Conservation (phyloP, 2,113 vertebrate species). For the Circaetus cinerascens region DNA sequence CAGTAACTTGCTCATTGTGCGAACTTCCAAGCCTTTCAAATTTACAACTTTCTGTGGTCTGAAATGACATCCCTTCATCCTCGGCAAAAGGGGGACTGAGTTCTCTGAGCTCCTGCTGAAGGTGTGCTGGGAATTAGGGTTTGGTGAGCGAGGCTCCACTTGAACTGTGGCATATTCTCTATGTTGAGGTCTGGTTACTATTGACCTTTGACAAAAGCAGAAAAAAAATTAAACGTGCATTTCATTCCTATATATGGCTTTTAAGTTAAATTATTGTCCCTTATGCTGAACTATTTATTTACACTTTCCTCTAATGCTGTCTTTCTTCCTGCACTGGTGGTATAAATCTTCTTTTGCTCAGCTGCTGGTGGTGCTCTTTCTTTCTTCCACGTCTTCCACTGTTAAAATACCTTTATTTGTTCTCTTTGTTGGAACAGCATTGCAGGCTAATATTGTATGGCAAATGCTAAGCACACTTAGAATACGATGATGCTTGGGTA, state of each 20-base stretch:
- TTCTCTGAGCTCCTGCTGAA: neutral
- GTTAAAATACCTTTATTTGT: neutral
- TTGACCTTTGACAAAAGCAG: neutral
- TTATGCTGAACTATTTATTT: neutral
- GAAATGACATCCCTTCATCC: neutral
- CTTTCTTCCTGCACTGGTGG: neutral
- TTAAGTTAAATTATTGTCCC: neutral
- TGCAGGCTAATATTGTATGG: neutral
- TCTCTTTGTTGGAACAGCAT: neutral
- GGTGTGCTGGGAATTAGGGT: neutral
- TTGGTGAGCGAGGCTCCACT: neutral
- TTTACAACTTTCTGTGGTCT: neutral
- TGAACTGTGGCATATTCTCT: neutral
- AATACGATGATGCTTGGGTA: neutral
- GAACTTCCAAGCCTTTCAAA: neutral
- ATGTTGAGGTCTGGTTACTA: neutral
- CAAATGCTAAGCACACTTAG: neutral
- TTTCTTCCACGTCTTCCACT: neutral
- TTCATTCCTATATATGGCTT: neutral
- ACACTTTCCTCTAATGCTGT: neutral
- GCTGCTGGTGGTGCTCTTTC: neutral
- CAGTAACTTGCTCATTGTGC: neutral
- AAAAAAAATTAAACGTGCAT: neutral
- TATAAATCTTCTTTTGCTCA: neutral
- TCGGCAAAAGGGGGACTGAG: neutral